Percentiles rank a stretch among this genome's conserved stretches.
Evolutionary conservation across 2,888 invertebrate genomes (phyloP).

Genomic region (Megalurothrips usitatus): DNA sequence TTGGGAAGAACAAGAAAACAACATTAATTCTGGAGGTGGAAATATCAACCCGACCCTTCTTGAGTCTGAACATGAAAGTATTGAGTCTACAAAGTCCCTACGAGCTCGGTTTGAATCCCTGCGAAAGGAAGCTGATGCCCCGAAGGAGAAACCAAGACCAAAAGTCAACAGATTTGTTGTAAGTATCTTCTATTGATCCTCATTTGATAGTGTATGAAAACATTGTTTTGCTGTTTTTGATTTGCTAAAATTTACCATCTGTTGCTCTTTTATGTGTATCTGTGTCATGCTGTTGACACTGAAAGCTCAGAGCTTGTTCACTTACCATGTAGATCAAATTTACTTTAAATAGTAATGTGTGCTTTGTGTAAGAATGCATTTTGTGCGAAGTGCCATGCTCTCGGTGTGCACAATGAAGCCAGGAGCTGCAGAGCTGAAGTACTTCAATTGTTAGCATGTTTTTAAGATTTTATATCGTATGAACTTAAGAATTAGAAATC

Average conservation of each 20-base stretch:
- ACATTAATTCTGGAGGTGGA: slow-evolving; percentile 47
- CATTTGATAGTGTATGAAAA: slow-evolving; percentile 33
- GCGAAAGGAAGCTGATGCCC: slow-evolving; percentile 51
- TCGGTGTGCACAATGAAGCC: too few relatives aligned
- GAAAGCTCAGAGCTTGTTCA: too few relatives aligned
- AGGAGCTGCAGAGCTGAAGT: too few relatives aligned
- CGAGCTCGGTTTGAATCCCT: slow-evolving; percentile 77
- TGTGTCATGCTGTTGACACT: neutral
- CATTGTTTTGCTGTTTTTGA: neutral
- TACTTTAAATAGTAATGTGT: too few relatives aligned
- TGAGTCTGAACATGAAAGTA: slow-evolving; percentile 56
- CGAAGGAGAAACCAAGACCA: slow-evolving; percentile 54
- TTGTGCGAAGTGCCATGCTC: too few relatives aligned
- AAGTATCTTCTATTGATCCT: slow-evolving; percentile 49
- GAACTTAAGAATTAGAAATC: too few relatives aligned
- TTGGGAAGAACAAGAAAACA: slow-evolving; percentile 64
- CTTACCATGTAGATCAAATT: too few relatives aligned
- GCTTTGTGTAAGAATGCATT: too few relatives aligned
- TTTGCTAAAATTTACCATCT: neutral
- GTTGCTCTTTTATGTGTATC: neutral
- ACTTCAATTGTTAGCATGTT: too few relatives aligned
- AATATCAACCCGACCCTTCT: slow-evolving; percentile 48
- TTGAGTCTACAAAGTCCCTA: slow-evolving; percentile 73
- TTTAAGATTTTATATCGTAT: too few relatives aligned
- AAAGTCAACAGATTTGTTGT: slow-evolving; percentile 92